Conservation (phyloP, 1,140 invertebrate genomes). For the Megathymus violae region DNA sequence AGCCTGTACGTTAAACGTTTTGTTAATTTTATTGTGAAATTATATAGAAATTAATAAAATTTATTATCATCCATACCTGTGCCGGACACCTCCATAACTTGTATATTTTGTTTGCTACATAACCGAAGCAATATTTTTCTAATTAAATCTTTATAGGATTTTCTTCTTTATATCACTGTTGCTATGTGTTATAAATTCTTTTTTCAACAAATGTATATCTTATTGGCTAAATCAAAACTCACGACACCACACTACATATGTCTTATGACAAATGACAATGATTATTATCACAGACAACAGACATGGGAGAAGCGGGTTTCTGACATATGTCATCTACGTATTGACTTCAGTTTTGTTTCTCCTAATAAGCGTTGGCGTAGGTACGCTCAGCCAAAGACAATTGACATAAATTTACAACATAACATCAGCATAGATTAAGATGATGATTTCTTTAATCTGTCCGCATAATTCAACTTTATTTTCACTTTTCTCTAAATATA, state of each 20-base stretch:
- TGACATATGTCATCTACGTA: too few relatives aligned
- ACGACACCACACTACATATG: slow-evolving; percentile 14
- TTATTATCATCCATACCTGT: slow-evolving; percentile 49
- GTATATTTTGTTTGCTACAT: slow-evolving; percentile 36
- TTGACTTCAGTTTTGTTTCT: too few relatives aligned
- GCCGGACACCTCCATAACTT: slow-evolving; percentile 62
- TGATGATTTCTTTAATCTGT: too few relatives aligned
- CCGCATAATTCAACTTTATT: too few relatives aligned
- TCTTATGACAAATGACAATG: slow-evolving; percentile 1
- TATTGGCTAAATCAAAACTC: slow-evolving; percentile 16
- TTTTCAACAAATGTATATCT: slow-evolving; percentile 1
- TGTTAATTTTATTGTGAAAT: slow-evolving; percentile 21
- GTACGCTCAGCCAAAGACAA: too few relatives aligned
- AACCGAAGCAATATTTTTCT: slow-evolving; percentile 6
- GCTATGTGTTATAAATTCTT: slow-evolving; percentile 5
- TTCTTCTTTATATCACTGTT: slow-evolving; percentile 5
- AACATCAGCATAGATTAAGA: too few relatives aligned
- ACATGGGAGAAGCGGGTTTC: too few relatives aligned
- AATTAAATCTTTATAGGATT: slow-evolving; percentile 3
- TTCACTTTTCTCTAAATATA: too few relatives aligned
- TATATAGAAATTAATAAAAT: slow-evolving; percentile 18
- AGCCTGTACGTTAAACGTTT: not conserved
- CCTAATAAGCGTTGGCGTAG: too few relatives aligned
- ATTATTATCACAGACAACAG: not conserved
- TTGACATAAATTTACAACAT: too few relatives aligned